A percentile compares a stretch with the other conserved stretches of the same genome.
Evolutionary conservation across 2,113 vertebrate species (phyloP).

Genomic region (Oreamnos americanus): DNA sequence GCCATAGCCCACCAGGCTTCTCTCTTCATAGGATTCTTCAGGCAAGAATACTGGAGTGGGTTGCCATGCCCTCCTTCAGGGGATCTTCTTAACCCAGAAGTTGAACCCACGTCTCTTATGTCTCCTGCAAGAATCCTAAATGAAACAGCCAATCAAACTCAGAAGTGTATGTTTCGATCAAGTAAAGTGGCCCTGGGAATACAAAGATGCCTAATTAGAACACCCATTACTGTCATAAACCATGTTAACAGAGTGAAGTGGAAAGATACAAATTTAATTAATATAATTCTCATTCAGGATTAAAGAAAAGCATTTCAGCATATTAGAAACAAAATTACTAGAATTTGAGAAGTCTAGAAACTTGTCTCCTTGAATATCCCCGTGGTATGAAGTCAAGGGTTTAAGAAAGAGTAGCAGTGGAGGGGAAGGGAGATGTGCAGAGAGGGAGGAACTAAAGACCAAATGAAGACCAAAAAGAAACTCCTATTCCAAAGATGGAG

Average conservation of each 20-base stretch:
- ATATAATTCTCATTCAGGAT: background rate
- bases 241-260: background rate
- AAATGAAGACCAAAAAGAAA: background rate
- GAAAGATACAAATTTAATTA: background rate
- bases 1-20: background rate
- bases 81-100: background rate
- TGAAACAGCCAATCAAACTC: background rate
- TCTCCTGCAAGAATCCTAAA: background rate
- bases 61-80: background rate
- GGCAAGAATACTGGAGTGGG: background rate
- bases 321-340: background rate
- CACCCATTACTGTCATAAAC: background rate
- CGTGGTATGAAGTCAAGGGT: background rate
- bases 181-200: background rate
- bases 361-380: background rate
- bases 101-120: accelerated
- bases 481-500: background rate
- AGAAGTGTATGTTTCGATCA: background rate
- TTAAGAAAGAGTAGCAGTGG: background rate
- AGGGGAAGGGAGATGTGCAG: background rate
- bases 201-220: background rate
- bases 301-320: background rate
- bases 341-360: background rate
- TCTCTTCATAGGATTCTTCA: background rate
- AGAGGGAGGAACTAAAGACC: background rate